Evolutionary conservation across 2,888 invertebrate species (phyloP), one percentile per base, ranked within the genome.

Genomic region (Empis livida): DNA sequence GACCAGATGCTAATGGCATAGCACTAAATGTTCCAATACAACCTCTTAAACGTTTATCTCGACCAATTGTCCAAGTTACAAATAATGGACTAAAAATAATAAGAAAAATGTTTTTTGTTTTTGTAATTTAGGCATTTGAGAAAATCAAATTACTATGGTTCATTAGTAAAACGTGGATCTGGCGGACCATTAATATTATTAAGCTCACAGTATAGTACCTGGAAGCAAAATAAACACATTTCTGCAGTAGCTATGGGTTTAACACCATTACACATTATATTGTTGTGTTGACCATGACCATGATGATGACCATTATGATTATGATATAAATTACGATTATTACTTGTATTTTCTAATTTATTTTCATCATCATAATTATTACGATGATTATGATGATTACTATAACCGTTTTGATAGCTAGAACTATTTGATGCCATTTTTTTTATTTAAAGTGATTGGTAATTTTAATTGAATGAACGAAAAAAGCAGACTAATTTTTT

Each of bases 221-320:
- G 97, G 77, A 97, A 99, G 79, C 99, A 99, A 76, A 89, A 97
- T 77, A 88, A 91, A 69, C 94, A 94, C 97, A 99, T 99, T 71
- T 96, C 95, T 54, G 87, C 85, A 68, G 84, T 80, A 58, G 89
- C 91, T 57, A 93, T 84, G 0, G 59, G 60, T 45, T 63, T 60
- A 30, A 60, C 50, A 9, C 54, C 52, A 43, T 53, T 56, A 23
- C 42, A 38, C 16, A 44, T 32, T 17, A 48, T 49, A 45, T 53
- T 52, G 23, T 40, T 44, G 13, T 54, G 56, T 40, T 65, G 62
- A 4, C 72, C 71, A 59, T 75, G 76, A 53, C 66, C 65, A 32
- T 43, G 5, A 32, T 37, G 31, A 10, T 41, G 41, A 5, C 41
- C 41, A 41, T 41, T 41, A 27, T 41, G 41, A 10, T 11, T 14